Percentiles rank a stretch among this genome's conserved stretches.
These are phyloP conservation scores for Cinclus cinclus DNA, from an alignment of 2,113 vertebrate species.

Conservation along the genomic window DNA sequence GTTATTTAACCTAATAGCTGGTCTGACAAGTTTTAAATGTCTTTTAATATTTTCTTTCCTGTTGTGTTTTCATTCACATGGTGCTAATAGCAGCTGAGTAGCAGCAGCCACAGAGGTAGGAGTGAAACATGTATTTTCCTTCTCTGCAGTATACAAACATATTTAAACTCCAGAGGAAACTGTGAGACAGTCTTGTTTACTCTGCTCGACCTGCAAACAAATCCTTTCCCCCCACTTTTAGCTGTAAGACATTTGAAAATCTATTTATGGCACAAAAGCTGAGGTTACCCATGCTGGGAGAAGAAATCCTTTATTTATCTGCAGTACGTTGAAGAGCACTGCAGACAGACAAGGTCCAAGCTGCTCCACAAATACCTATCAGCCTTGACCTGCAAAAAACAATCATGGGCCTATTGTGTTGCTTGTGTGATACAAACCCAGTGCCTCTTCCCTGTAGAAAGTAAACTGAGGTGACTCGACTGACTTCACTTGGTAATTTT, in stretches of 20 bases:
- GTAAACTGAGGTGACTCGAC: neutral
- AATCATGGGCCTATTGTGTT: neutral
- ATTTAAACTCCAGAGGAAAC: neutral
- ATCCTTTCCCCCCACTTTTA: neutral
- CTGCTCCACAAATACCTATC: neutral
- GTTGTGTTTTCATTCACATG: neutral
- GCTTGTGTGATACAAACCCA: neutral
- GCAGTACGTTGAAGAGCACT: neutral
- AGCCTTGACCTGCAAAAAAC: constrained; percentile 4
- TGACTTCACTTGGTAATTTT: neutral
- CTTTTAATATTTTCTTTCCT: constrained; percentile 17
- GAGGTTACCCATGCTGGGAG: neutral
- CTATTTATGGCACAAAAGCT: neutral
- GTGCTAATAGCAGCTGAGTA: neutral
- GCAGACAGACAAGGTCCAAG: neutral
- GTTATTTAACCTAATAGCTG: constrained; percentile 19
- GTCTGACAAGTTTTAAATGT: constrained; percentile 16
- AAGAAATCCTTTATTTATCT: constrained; percentile 5
- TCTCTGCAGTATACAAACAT: neutral
- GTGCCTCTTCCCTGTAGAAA: neutral
- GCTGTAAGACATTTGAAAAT: neutral
- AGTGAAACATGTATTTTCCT: neutral
- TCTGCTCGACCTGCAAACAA: neutral
- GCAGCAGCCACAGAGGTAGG: neutral
- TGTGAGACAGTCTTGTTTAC: neutral